Percentiles rank a stretch among this genome's conserved stretches.
These are phyloP conservation scores for Aselliscus stoliczkanus DNA, from an alignment of 2,797 vertebrate genomes.

Conservation along the genomic window DNA sequence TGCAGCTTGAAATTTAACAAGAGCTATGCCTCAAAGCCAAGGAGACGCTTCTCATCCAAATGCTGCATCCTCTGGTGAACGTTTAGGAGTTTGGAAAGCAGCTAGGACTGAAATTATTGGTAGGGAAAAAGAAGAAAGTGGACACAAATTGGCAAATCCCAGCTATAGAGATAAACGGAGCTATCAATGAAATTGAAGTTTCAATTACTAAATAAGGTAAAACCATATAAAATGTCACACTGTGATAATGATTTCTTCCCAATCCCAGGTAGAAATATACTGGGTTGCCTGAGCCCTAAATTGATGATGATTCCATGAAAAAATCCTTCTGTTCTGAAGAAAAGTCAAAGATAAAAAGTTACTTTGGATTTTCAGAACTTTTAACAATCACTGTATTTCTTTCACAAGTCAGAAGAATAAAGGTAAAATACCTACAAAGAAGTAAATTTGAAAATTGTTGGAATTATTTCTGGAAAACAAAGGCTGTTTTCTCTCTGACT, in stretches of 20 bases:
- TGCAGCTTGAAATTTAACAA: conserved; percentile 65
- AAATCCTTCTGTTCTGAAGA: conserved; percentile 39
- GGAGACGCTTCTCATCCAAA: conserved; percentile 33
- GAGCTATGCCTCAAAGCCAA: not conserved
- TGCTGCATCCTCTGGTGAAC: conserved; percentile 14
- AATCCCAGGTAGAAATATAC: conserved; percentile 45
- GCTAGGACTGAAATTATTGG: not conserved
- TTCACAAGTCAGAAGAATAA: not conserved
- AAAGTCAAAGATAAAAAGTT: conserved; percentile 50
- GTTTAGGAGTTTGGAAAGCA: not conserved
- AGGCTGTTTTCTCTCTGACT: not conserved
- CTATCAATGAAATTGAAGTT: conserved; percentile 63
- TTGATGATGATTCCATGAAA: conserved; percentile 54
- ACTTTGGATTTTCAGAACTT: conserved; percentile 44
- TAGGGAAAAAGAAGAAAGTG: not conserved
- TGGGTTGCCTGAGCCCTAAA: conserved; percentile 28
- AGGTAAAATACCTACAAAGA: not conserved
- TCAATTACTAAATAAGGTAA: conserved; percentile 66
- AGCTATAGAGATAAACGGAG: conserved; percentile 68
- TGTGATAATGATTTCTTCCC: conserved; percentile 58
- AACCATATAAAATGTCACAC: conserved; percentile 25
- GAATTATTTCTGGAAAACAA: conserved; percentile 46
- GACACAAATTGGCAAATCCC: not conserved
- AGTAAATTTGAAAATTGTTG: conserved; percentile 37
- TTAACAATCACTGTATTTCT: not conserved